Percentiles rank a stretch among this genome's conserved stretches.
phyloP scores from a whole-genome alignment of 2,888 invertebrate species.

The Sesamia inferens region DNA sequence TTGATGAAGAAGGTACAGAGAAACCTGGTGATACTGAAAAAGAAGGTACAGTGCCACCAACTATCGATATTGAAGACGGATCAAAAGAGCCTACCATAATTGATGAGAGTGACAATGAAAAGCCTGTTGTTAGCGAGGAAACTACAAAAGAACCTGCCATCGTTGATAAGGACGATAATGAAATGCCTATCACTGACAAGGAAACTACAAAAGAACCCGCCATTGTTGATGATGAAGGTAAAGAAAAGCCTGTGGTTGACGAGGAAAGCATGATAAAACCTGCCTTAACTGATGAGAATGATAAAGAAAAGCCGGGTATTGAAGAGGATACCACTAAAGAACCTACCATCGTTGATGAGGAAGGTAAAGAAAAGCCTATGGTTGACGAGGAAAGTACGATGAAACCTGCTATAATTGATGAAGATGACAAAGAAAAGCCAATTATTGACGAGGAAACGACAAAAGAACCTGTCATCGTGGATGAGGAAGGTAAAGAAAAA shows the following conservation, averaged over 20 bases:
- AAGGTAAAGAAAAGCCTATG: constrained; percentile 1
- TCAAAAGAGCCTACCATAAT: constrained; percentile 1
- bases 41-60: constrained; percentile 16
- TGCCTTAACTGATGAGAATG: neutral
- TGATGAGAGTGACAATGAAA: constrained; percentile 9
- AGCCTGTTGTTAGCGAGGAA: neutral
- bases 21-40: constrained; percentile 21
- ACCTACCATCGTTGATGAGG: neutral
- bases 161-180: neutral
- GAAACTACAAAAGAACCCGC: constrained; percentile 3
- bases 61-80: neutral
- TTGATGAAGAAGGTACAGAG: constrained; percentile 30
- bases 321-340: constrained; percentile 11
- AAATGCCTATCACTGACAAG: neutral
- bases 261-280: neutral
- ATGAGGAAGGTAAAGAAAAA: constrained; percentile 2
- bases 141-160: constrained; percentile 9
- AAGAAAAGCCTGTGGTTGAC: neutral
- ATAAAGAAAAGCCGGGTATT: neutral
- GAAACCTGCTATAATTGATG: neutral
- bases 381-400: neutral
- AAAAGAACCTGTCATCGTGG: constrained; percentile 1
- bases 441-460: neutral
- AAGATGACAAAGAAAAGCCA: constrained; percentile 3
- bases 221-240: neutral